A percentile compares a stretch with the other conserved stretches of the same genome.
Conservation (phyloP, 1,140 invertebrate species). For the Popillia japonica region DNA sequence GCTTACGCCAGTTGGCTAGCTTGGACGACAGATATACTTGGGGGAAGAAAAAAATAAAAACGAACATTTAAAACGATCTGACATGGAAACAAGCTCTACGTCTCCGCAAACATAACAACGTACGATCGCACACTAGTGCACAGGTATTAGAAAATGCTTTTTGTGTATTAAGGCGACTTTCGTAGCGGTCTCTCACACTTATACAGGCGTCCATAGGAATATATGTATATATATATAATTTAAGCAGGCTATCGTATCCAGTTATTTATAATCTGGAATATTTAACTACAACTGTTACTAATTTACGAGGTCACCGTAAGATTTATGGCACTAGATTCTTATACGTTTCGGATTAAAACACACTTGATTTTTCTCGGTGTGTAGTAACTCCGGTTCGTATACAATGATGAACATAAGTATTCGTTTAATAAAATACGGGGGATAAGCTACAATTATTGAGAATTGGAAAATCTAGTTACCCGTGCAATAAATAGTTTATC, state of each 20-base stretch:
- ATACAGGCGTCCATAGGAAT: neutral
- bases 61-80: constrained; percentile 41
- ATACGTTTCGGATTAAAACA: constrained; percentile 59
- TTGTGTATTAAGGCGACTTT: constrained; percentile 50
- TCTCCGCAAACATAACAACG: constrained; percentile 50
- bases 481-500: too few relatives aligned
- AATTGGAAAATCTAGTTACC: too few relatives aligned
- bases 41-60: constrained; percentile 49
- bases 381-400: too few relatives aligned
- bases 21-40: neutral
- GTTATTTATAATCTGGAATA: constrained; percentile 63
- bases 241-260: constrained; percentile 53
- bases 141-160: constrained; percentile 58
- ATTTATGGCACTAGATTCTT: constrained; percentile 60
- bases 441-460: too few relatives aligned
- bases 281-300: constrained; percentile 61
- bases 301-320: constrained; percentile 61
- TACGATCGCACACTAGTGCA: constrained; percentile 9
- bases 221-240: constrained; percentile 36
- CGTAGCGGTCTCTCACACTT: constrained; percentile 8
- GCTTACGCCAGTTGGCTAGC: constrained; percentile 42
- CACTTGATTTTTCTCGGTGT: constrained; percentile 20
- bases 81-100: constrained; percentile 52
- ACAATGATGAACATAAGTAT: too few relatives aligned
- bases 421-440: too few relatives aligned